Evolutionary conservation across 2,888 invertebrate species (phyloP).

Genomic region (Tineola bisselliella): DNA sequence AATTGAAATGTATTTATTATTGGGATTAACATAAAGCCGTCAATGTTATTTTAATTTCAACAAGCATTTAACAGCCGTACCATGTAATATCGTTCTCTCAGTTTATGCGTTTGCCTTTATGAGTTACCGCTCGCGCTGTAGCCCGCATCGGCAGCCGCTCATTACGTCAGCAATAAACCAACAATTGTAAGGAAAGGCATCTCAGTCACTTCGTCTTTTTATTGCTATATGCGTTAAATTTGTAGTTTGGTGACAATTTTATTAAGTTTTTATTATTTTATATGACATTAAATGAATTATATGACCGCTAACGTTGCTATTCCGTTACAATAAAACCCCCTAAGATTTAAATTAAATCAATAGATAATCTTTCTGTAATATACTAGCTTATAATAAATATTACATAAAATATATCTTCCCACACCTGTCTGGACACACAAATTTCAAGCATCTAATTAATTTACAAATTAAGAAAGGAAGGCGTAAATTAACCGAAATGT

Average conservation of each 20-base stretch:
- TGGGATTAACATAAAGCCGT: not conserved
- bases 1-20: too few species aligned
- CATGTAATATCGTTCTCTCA: not conserved
- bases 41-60: not conserved
- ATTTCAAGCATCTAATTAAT: too few species aligned
- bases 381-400: too few species aligned
- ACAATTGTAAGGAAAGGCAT: conserved; percentile 29
- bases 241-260: not conserved
- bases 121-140: conserved; percentile 2
- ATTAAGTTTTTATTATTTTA: not conserved
- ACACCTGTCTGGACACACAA: too few species aligned
- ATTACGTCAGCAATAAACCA: conserved; percentile 24
- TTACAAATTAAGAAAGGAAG: too few species aligned
- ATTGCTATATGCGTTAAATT: not conserved
- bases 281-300: not conserved
- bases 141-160: conserved; percentile 17
- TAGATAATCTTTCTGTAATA: too few species aligned
- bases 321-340: too few species aligned
- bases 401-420: too few species aligned
- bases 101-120: conserved; percentile 10
- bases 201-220: conserved; percentile 17
- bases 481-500: too few species aligned
- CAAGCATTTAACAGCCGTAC: not conserved
- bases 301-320: too few species aligned
- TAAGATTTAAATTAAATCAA: too few species aligned